Base-by-base conservation (phyloP, 2,113 vertebrate genomes). In the Euleptes europaea region DNA sequence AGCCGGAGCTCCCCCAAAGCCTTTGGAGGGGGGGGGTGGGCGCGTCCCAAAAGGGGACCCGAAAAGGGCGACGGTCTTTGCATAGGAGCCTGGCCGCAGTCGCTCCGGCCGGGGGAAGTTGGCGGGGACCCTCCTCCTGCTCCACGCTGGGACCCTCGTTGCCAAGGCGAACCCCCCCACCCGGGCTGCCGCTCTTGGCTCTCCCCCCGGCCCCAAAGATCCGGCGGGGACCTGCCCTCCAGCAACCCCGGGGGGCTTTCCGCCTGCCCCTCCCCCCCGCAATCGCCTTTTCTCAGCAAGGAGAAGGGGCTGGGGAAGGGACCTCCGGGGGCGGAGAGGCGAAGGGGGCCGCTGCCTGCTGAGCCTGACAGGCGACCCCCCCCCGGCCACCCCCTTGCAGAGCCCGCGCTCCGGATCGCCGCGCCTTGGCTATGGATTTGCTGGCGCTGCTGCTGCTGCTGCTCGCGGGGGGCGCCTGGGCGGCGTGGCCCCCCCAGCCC, bases 391-490 rank as follows among this genome's bases (percentile, higher is more conserved):
- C 23, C 60, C 60, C 60, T 75, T 19, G 40, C 33, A 5, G 38
- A 63, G 70, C 7, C 19, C 12, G 23, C 26, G 2, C 38, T 42
- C 26, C 65, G 65, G 5, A 3, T 66, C 12, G 28, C 12, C 5
- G 23, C 40, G 51, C 63, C 42, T 31, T 19, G 0, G 86, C 69
- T 0, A 97, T 94, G 94, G 96, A 96, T 93, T 84, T 69, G 79
- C 84, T 95, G 35, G 87, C 38, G 38, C 75, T 95, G 49, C 85
- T 95, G 31, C 88, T 95, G 6, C 86, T 89, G 38, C 78, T 95
- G n/a, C n/a, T n/a, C n/a, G n/a, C n/a, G n/a, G n/a, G n/a, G 92
- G 89, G 86, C 54, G 95, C 86, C 90, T 91, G 95, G 33, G 88
- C 95, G 80, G 17, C 73, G 4, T 54, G 83, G 87, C 89, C 94